phyloP scores from a whole-genome alignment of 2,113 vertebrate genomes.

The Castor canadensis region DNA sequence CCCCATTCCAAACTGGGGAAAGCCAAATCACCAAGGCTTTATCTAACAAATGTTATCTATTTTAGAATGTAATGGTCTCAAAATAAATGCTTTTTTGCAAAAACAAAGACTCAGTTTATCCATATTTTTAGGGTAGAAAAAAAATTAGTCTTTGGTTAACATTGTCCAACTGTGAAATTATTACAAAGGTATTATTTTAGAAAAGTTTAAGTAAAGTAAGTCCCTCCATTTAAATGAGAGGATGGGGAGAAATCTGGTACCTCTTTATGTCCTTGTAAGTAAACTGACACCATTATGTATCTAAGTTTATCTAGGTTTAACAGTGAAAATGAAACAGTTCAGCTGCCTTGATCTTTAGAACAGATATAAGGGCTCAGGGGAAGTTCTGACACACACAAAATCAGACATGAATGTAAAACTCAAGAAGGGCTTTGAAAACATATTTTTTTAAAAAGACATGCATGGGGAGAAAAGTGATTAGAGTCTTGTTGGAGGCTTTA shows the following conservation, averaged over 20 bases:
- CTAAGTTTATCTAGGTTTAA: constrained; percentile 27
- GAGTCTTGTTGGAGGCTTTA: not conserved
- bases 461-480: not conserved
- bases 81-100: constrained; percentile 62
- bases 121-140: not conserved
- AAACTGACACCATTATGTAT: not conserved
- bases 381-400: not conserved
- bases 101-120: constrained; percentile 54
- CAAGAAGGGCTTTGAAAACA: not conserved
- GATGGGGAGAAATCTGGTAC: not conserved
- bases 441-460: not conserved
- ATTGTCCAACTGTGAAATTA: constrained; percentile 46
- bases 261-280: not conserved
- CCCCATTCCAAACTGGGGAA: constrained; percentile 67
- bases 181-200: not conserved
- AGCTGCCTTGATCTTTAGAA: not conserved
- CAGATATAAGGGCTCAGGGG: not conserved
- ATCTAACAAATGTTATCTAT: constrained; percentile 74
- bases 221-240: not conserved
- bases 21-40: constrained; percentile 64
- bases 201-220: constrained; percentile 14
- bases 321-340: constrained; percentile 4
- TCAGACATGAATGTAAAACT: not conserved
- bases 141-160: not conserved
- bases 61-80: constrained; percentile 68